Evolutionary conservation across 2,888 invertebrate genomes (phyloP), one percentile per base, ranked within the genome.

Genomic region (Brassicogethes aeneus): DNA sequence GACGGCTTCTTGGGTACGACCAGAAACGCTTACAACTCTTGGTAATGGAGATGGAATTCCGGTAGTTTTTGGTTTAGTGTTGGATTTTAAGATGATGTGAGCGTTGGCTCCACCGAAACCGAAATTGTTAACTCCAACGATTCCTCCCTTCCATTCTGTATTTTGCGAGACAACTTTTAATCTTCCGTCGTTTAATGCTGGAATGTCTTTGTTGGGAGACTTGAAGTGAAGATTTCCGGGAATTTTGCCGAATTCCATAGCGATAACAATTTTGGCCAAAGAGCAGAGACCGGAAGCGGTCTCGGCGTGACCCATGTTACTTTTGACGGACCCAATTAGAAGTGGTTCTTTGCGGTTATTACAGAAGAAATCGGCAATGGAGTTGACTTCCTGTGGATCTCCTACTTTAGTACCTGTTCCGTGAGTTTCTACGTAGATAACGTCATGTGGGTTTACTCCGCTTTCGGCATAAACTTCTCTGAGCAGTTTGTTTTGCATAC

Each of bases 291-390:
- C 94, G 34, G 90, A 89, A 1, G 87, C 87, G 1, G 95, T 90
- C 70, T 99, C 97, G 2, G 95, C 85, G 66, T 99, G 97, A 1
- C 97, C 97, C 93, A 97, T 95, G 70, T 97, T 99, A 15, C 94
- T 94, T 68, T 99, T 99, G 0, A 96, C 90, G 0, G 96, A 95
- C 12, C 97, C 97, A 65, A n/a, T n/a, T n/a, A n/a, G n/a, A n/a
- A n/a, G n/a, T n/a, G n/a, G n/a, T n/a, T n/a, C n/a, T n/a, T n/a
- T n/a, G n/a, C n/a, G n/a, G n/a, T n/a, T n/a, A n/a, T n/a, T n/a
- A n/a, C n/a, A n/a, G n/a, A n/a, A n/a, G n/a, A n/a, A n/a, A n/a
- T n/a, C n/a, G n/a, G n/a, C n/a, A n/a, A n/a, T n/a, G n/a, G n/a
- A n/a, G n/a, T 95, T 94, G 2, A 94, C 83, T 72, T 99, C 99